Base-by-base conservation (phyloP, 2,113 vertebrate genomes). In the Pangasianodon gigas region DNA sequence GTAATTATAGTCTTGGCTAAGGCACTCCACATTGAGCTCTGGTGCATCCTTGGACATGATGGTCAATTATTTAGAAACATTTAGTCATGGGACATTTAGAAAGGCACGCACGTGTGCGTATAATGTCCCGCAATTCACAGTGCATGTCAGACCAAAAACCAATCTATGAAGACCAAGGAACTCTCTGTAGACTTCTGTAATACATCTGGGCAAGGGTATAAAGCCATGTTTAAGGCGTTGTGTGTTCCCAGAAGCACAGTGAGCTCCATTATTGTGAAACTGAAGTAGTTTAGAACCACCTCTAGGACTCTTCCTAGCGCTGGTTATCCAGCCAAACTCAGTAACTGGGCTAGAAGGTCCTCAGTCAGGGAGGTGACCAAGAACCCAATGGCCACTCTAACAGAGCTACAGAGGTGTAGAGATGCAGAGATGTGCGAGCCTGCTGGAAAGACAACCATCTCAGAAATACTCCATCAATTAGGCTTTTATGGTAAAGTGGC, bases 391-490 rank as follows among this genome's bases (percentile, higher is more conserved):
- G 44, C 21, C 44, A 48, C 10, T 26, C 41, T 46, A 26, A 26
- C 9, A 79, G 8, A 79, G 41, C 32, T 75, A 32, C 16, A 71
- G 19, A 46, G 6, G 8, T 46, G 19, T 11, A 37, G 37, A 37
- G 51, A 48, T 80, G 26, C 4, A 29, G 46, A 80, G 46, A n/a
- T 51, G 5, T 52, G 44, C 29, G 75, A 48, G 44, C 75, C 26
- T 77, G 74, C 32, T 26, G 74, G 3, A 79, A 79, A 44, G 44
- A 4, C 21, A 75, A 44, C 71, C 41, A 46, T 29, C 9, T 79
- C 44, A 79, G 46, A 80, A 51, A 80, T 51, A 51, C 77, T 80
- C 77, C 77, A 80, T 29, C 46, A 80, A n/a, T 80, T 51, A 51
- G 26, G 46, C 13, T 80, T 80, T 51, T n/a, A 51, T 51, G 7